phyloP scores from a whole-genome alignment of 53 echinoderm and acorn worm species.

The Apostichopus leukothele region DNA sequence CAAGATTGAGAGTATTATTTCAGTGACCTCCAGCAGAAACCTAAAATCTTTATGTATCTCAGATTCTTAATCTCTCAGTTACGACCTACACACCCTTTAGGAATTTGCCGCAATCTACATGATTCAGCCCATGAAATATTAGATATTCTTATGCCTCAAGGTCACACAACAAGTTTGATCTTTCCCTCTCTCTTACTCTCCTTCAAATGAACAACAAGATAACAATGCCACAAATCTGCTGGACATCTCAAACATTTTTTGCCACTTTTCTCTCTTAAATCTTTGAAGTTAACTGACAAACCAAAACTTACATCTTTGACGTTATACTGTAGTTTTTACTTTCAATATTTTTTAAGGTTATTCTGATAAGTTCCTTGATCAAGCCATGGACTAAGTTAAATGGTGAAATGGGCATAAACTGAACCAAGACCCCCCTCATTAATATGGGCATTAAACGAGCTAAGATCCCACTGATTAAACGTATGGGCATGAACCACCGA shows the following conservation, averaged over 20 bases:
- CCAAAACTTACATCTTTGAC: not conserved
- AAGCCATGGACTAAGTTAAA: not conserved
- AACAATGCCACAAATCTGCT: not conserved
- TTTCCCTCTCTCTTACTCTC: not conserved
- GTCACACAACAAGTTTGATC: not conserved
- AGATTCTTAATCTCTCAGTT: not conserved
- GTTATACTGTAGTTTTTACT: not conserved
- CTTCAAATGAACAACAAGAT: not conserved
- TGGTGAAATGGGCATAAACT: not conserved
- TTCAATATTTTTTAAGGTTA: not conserved
- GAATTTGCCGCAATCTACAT: not conserved
- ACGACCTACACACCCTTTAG: not conserved
- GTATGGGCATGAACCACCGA: no score
- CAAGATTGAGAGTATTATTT: not conserved
- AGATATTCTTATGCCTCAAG: slow-evolving; percentile 15
- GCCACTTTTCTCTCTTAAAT: not conserved
- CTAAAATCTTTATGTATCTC: not conserved
- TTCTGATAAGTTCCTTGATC: not conserved
- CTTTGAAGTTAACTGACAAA: not conserved
- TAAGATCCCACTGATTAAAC: no score
- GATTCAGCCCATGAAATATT: not conserved
- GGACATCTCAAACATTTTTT: not conserved
- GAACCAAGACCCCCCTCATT: not conserved
- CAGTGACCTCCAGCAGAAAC: slow-evolving; percentile 17
- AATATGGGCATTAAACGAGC: no score